Percentiles rank a stretch among this genome's conserved stretches.
Conservation (phyloP, 2,888 invertebrate genomes). For the Xestia c-nigrum region DNA sequence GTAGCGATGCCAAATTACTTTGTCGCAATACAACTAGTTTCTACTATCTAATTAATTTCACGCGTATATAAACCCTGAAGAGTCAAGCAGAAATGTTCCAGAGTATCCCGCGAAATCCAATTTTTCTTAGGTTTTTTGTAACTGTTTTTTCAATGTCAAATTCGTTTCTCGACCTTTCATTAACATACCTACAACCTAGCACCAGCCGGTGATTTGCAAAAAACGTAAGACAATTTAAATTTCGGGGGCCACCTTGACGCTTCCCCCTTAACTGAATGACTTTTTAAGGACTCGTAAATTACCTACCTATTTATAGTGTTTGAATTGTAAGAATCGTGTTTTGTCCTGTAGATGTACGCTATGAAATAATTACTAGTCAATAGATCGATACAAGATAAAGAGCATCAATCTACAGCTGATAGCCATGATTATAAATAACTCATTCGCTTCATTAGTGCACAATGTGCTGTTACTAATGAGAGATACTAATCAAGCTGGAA, state of each 20-base stretch:
- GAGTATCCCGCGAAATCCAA: no score
- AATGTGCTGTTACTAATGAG: slow-evolving; percentile 37
- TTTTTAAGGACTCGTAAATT: background rate
- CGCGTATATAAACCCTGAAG: no score
- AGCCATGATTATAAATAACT: slow-evolving; percentile 22
- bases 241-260: no score
- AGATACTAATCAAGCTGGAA: slow-evolving; percentile 41
- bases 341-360: background rate
- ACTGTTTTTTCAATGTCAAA: no score
- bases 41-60: background rate
- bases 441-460: slow-evolving; percentile 30
- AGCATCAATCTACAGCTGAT: slow-evolving; percentile 24
- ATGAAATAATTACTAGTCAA: background rate
- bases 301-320: background rate
- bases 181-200: no score
- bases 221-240: no score
- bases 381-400: background rate
- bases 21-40: background rate
- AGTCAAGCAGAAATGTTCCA: no score
- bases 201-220: no score
- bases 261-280: background rate
- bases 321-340: background rate
- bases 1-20: background rate
- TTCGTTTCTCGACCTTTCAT: no score
- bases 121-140: no score